phyloP scores from a whole-genome alignment of 2,113 vertebrate species.

The Platycercus adscitus region DNA sequence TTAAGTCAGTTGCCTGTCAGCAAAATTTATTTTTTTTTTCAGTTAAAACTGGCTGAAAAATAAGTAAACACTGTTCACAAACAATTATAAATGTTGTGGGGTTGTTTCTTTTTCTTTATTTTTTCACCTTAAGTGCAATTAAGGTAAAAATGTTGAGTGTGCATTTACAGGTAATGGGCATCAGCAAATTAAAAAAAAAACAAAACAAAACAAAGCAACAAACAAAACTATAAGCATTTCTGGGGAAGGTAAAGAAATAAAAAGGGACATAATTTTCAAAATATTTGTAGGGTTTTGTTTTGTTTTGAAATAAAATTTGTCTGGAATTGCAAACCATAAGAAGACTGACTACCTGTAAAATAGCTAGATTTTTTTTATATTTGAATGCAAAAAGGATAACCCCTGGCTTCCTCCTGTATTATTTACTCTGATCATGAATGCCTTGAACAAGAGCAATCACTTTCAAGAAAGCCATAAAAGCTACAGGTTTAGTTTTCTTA shows the following conservation, averaged over 20 bases:
- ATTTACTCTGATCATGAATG: neutral
- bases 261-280: accelerated
- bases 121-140: neutral
- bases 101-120: neutral
- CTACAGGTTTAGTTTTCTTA: neutral
- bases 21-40: neutral
- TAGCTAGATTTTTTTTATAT: neutral
- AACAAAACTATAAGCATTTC: neutral
- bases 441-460: neutral
- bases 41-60: neutral
- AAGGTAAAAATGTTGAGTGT: neutral
- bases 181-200: neutral
- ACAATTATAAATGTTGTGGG: neutral
- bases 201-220: accelerated
- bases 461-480: neutral
- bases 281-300: accelerated
- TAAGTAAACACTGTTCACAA: neutral
- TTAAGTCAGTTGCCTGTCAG: neutral
- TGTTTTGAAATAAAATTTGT: neutral
- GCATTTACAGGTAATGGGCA: neutral
- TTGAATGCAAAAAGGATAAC: neutral
- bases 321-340: neutral
- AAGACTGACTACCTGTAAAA: neutral
- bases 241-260: neutral
- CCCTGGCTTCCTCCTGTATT: neutral